Evolutionary conservation across 2,888 invertebrate genomes (phyloP), one percentile per base, ranked within the genome.

Genomic region (Sminthurides aquaticus): DNA sequence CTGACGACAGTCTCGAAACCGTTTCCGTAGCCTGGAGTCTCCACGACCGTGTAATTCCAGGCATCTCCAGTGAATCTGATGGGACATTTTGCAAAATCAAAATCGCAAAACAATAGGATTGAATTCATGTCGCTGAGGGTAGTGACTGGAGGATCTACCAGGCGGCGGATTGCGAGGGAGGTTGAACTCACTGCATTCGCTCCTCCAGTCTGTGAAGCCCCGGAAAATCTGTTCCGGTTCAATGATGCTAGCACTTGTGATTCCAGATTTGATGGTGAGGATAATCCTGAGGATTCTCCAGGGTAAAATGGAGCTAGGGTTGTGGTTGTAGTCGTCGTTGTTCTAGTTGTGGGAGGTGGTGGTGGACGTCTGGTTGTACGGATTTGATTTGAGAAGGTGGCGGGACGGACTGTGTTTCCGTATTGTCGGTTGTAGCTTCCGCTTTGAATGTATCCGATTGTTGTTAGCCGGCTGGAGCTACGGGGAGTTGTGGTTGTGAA

Each of bases 1-100:
- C 62, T 57, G 11, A 71, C 66, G 22, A 72, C 70, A 18, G 70
- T 69, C 28, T 69, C 67, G 64, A 71, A 75, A 65, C 75, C 75
- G 18, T 67, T 67, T 0, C 73, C 72, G 67, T 69, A 73, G 20
- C 72, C 72, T 15, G 71, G 68, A n/a, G 74, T 72, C 25, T 71
- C 66, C 27, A 66, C 68, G 1, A 67, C 68, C 0, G 74, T 75
- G 64, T 75, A 75, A 61, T 75, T 73, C 75, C 75, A 75, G 11
- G 63, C 57, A 24, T 70, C 71, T 48, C 75, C 75, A 29, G 68
- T 73, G 25, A 69, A 73, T 28, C 75, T 55, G 20, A 75, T 72
- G 26, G 75, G 73, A 49, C 75, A 75, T 66, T 72, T 74, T 25
- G 73, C 73, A 62, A 62, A 74, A 64, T 74, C 75, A 66, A 75